These are phyloP conservation scores for Acanthopleura granulata DNA, from an alignment of 2,888 invertebrate species.

Conservation along the genomic window DNA sequence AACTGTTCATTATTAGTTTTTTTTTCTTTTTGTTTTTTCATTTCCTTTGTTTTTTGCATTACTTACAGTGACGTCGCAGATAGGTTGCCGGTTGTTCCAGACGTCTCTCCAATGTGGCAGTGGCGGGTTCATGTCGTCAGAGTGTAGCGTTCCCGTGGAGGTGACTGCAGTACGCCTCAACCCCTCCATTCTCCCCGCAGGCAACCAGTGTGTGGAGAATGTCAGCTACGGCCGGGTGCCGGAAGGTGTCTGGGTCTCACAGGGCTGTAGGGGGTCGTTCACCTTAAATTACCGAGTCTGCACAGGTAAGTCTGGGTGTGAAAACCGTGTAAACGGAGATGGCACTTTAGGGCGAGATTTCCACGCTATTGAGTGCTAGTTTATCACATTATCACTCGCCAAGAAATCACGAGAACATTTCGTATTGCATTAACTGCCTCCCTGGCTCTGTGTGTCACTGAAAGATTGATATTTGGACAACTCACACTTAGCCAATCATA, in stretches of 20 bases:
- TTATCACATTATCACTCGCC: too few species aligned
- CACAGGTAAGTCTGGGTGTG: not conserved
- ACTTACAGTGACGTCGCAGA: not conserved
- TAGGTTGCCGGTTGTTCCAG: not conserved
- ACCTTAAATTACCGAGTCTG: not conserved
- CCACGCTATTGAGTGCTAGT: too few species aligned
- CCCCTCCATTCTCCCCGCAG: not conserved
- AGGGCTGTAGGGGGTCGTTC: not conserved
- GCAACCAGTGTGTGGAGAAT: not conserved
- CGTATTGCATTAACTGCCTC: too few species aligned
- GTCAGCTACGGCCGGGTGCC: not conserved
- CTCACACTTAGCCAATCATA: too few species aligned
- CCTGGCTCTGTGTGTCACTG: too few species aligned
- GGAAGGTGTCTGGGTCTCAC: not conserved
- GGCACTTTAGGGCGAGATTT: too few species aligned
- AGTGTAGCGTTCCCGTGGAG: not conserved
- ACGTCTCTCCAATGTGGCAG: not conserved
- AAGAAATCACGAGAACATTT: too few species aligned
- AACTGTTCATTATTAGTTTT: too few species aligned
- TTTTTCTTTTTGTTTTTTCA: too few species aligned
- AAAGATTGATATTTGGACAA: too few species aligned
- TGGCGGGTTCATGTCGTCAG: not conserved
- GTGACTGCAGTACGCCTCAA: not conserved
- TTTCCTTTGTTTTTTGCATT: too few species aligned
- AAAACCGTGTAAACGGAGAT: too few species aligned